A percentile compares a stretch with the other conserved stretches of the same genome.
phyloP scores from a whole-genome alignment of 2,888 invertebrate species.

The Amaurobius ferox region DNA sequence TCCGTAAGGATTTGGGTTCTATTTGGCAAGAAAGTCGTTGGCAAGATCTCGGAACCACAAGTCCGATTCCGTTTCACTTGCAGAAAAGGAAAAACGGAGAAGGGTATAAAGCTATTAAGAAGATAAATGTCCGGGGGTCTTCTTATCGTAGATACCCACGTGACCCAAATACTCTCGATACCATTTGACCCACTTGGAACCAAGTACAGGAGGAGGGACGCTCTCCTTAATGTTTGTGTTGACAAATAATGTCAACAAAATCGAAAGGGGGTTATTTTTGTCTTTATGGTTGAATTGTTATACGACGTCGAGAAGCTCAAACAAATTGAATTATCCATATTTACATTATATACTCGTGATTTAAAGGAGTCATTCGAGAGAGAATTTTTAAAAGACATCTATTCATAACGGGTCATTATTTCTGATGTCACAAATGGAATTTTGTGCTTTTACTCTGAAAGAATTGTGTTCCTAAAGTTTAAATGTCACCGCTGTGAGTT shows the following conservation, averaged over 20 bases:
- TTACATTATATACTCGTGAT: slow-evolving; percentile 65
- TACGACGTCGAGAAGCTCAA: slow-evolving; percentile 55
- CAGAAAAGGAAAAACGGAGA: slow-evolving; percentile 97
- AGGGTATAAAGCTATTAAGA: slow-evolving; percentile 79
- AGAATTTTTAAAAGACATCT: slow-evolving; percentile 13
- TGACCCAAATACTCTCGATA: slow-evolving; percentile 68
- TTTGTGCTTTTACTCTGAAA: background rate
- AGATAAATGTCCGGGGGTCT: slow-evolving; percentile 57
- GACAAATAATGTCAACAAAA: slow-evolving; percentile 71
- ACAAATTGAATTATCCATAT: slow-evolving; percentile 69
- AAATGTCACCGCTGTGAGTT: background rate
- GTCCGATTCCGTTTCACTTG: slow-evolving; percentile 84
- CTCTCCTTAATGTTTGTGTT: slow-evolving; percentile 49
- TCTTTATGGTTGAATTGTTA: slow-evolving; percentile 63
- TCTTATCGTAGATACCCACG: slow-evolving; percentile 57
- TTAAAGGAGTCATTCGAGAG: slow-evolving; percentile 21
- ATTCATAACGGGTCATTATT: slow-evolving; percentile 21
- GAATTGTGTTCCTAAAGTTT: background rate
- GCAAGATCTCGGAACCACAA: slow-evolving; percentile 26
- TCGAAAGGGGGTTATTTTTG: slow-evolving; percentile 42
- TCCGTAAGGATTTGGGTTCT: background rate
- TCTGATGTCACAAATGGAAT: background rate
- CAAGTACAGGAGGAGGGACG: slow-evolving; percentile 24
- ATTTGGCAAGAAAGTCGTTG: slow-evolving; percentile 26
- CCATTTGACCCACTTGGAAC: slow-evolving; percentile 69